These are phyloP conservation scores for Steinernema feltiae DNA, from an alignment of 1,140 invertebrate species.

Conservation along the genomic window DNA sequence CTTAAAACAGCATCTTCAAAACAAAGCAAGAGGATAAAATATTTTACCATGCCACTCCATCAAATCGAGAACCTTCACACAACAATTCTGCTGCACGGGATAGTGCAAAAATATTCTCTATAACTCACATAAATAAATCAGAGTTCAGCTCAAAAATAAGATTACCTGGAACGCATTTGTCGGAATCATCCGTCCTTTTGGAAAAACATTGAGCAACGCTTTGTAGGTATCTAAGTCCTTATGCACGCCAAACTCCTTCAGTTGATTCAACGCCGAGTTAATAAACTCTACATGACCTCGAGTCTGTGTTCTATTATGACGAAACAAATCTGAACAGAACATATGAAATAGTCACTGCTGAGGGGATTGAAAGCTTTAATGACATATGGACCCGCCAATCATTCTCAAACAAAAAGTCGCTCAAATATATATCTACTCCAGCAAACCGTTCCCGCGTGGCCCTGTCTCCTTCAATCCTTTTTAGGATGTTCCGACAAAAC, in stretches of 20 bases:
- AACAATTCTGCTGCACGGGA: slow-evolving; percentile 86
- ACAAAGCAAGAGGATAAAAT: slow-evolving; percentile 31
- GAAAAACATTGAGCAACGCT: slow-evolving; percentile 78
- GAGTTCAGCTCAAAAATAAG: slow-evolving; percentile 16
- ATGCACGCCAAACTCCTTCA: slow-evolving; percentile 78
- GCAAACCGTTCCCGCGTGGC: too few species aligned
- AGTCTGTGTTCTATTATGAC: slow-evolving; percentile 30
- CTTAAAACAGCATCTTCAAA: slow-evolving; percentile 59
- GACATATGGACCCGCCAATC: too few species aligned
- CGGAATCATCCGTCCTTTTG: slow-evolving; percentile 81
- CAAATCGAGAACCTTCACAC: slow-evolving; percentile 74
- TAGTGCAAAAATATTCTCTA: slow-evolving; percentile 70
- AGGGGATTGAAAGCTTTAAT: too few species aligned
- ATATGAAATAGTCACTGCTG: neutral
- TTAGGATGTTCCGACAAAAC: neutral
- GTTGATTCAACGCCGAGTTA: slow-evolving; percentile 74
- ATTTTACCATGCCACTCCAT: slow-evolving; percentile 78
- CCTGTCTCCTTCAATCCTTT: too few species aligned
- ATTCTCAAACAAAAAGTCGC: neutral
- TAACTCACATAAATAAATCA: slow-evolving; percentile 32
- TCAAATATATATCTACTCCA: too few species aligned
- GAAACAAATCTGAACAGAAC: slow-evolving; percentile 37
- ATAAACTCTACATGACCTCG: slow-evolving; percentile 88
- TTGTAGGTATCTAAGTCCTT: slow-evolving; percentile 88
- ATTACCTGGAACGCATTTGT: slow-evolving; percentile 70